phyloP scores from a whole-genome alignment of 2,113 vertebrate genomes.

The Sarotherodon lohbergeri region DNA sequence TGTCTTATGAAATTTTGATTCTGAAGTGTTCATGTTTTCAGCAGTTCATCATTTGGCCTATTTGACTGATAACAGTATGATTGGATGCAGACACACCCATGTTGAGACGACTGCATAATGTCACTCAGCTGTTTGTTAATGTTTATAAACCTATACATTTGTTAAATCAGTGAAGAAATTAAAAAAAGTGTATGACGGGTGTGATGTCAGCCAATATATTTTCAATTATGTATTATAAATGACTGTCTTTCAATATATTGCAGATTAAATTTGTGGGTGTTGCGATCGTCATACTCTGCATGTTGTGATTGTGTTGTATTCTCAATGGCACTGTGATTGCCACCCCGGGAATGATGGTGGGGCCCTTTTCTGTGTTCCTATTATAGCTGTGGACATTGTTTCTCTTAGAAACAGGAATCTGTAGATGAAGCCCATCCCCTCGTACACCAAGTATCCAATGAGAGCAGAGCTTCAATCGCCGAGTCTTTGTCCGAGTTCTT shows the following conservation, averaged over 20 bases:
- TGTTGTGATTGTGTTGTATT: not conserved
- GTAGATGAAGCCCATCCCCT: conserved; percentile 77
- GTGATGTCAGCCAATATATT: not conserved
- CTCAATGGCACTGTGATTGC: not conserved
- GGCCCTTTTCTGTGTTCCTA: not conserved
- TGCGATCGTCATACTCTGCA: not conserved
- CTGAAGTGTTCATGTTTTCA: not conserved
- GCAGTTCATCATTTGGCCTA: not conserved
- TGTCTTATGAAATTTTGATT: not conserved
- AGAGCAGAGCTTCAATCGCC: conserved; percentile 88
- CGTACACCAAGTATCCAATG: conserved; percentile 90
- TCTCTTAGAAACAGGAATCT: conserved; percentile 78
- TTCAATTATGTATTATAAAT: not conserved
- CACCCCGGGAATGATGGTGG: not conserved
- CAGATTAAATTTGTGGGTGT: not conserved
- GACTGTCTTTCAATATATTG: conserved; percentile 12
- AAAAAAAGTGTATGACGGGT: not conserved
- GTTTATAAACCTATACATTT: not conserved
- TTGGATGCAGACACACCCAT: not conserved
- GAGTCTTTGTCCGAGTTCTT: conserved; percentile 96
- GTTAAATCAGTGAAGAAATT: not conserved
- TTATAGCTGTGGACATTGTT: conserved; percentile 7
- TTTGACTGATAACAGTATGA: not conserved
- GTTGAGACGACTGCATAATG: not conserved
- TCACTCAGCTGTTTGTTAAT: not conserved